Conservation (phyloP, 2,797 vertebrate genomes). For the Euphonia xanthogaster region DNA sequence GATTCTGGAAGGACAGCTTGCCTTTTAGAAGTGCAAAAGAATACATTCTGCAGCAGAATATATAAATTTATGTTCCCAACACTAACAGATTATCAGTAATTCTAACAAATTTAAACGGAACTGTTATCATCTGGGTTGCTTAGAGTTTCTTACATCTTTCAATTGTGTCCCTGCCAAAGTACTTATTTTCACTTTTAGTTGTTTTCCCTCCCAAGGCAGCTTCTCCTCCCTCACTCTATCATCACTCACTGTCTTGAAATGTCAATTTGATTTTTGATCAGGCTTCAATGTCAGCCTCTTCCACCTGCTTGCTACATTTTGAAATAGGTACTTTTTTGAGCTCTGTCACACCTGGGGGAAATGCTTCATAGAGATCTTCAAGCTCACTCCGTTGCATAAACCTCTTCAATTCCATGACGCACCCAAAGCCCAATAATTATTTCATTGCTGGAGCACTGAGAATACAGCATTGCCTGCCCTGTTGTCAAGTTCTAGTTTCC, state of each 20-base stretch:
- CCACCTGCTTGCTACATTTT: background rate
- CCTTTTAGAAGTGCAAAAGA: slow-evolving; percentile 27
- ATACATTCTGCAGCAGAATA: slow-evolving; percentile 4
- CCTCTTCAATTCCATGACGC: accelerated
- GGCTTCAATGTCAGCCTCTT: background rate
- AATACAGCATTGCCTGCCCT: background rate
- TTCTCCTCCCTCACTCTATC: background rate
- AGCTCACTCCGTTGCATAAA: background rate
- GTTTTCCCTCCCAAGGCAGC: background rate
- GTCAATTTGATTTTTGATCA: background rate
- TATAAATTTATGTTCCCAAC: slow-evolving; percentile 13
- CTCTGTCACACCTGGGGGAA: background rate
- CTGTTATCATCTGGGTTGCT: background rate
- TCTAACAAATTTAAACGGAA: background rate
- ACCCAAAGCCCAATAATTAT: background rate
- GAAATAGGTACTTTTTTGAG: background rate
- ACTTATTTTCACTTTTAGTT: background rate
- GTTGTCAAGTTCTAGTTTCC: background rate
- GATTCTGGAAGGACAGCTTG: background rate
- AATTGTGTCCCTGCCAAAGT: background rate
- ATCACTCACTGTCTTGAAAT: background rate
- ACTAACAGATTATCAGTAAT: background rate
- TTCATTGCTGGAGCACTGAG: background rate
- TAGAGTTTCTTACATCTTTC: background rate
- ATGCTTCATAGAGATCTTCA: background rate